Conservation (phyloP, 1,140 invertebrate genomes). For the Scaptomyza montana region DNA sequence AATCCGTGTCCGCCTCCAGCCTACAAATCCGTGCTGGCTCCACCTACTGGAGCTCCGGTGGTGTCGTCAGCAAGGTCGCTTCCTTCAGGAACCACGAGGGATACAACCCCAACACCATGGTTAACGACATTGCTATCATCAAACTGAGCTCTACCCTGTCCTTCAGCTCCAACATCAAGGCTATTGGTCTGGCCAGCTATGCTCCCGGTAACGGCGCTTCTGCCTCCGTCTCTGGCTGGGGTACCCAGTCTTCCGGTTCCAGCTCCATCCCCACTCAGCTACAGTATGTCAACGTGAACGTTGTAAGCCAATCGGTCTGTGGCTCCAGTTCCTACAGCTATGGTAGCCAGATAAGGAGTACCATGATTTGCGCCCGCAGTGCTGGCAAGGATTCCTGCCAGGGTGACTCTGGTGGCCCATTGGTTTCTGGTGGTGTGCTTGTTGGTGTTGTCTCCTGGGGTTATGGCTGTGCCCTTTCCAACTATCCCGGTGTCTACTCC, state of each 20-base stretch:
- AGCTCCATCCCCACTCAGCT: conserved; percentile 51
- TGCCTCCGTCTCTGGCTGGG: conserved; percentile 84
- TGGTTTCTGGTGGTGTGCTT: conserved; percentile 64
- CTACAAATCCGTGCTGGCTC: conserved; percentile 71
- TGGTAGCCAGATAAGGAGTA: conserved; percentile 41
- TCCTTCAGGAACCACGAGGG: conserved; percentile 61
- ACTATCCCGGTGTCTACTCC: conserved; percentile 86
- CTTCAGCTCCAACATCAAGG: conserved; percentile 73
- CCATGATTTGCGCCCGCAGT: conserved; percentile 84
- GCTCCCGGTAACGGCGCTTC: conserved; percentile 58
- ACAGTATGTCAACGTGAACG: conserved; percentile 60
- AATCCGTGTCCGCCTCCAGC: conserved; percentile 59
- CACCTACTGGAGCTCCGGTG: conserved; percentile 62
- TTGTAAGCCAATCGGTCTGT: conserved; percentile 43
- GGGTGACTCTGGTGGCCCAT: conserved; percentile 84
- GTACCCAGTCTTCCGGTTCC: conserved; percentile 50
- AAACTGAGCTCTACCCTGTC: conserved; percentile 69
- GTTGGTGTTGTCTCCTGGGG: conserved; percentile 87
- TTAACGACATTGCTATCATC: conserved; percentile 85
- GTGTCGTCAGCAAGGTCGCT: conserved; percentile 36
- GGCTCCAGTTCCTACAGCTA: conserved; percentile 52
- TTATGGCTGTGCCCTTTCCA: conserved; percentile 59
- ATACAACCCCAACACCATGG: conserved; percentile 71
- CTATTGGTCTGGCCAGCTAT: conserved; percentile 69
- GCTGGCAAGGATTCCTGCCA: conserved; percentile 71